Conservation (phyloP, 2,888 invertebrate species). For the Oscheius myriophilus region DNA sequence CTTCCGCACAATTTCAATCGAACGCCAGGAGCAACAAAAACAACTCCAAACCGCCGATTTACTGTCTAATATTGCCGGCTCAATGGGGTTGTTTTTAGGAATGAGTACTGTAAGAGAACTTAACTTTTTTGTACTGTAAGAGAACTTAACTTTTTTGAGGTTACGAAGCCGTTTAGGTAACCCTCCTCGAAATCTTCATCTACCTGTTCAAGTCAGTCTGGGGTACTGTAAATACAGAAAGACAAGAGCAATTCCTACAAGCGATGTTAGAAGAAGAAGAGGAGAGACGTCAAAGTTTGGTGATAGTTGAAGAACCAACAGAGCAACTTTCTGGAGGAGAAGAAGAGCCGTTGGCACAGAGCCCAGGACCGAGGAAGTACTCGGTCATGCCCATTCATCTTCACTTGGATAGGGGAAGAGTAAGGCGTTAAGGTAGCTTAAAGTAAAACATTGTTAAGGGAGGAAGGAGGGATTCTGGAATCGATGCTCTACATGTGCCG, state of each 20-base stretch:
- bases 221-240: conserved; percentile 54
- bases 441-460: neutral
- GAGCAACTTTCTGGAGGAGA: conserved; percentile 19
- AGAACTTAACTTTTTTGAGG: neutral
- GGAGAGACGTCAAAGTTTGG: conserved; percentile 46
- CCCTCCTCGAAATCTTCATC: conserved; percentile 61
- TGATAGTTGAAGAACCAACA: conserved; percentile 48
- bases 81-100: conserved; percentile 62
- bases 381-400: conserved; percentile 43
- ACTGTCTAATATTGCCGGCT: conserved; percentile 61
- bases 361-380: neutral
- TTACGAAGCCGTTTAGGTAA: no score
- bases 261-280: conserved; percentile 43
- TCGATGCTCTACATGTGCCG: conserved; percentile 9
- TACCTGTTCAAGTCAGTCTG: conserved; percentile 57
- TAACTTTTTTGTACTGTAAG: conserved; percentile 44
- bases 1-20: conserved; percentile 52
- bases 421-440: conserved; percentile 16
- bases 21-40: conserved; percentile 58
- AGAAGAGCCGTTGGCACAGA: neutral
- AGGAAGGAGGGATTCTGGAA: conserved; percentile 8
- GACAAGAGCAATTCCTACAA: conserved; percentile 57
- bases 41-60: conserved; percentile 60
- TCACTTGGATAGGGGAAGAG: conserved; percentile 43
- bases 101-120: conserved; percentile 53